These are phyloP conservation scores for Tachina lurida DNA, from an alignment of 2,888 invertebrate species.

Conservation along the genomic window DNA sequence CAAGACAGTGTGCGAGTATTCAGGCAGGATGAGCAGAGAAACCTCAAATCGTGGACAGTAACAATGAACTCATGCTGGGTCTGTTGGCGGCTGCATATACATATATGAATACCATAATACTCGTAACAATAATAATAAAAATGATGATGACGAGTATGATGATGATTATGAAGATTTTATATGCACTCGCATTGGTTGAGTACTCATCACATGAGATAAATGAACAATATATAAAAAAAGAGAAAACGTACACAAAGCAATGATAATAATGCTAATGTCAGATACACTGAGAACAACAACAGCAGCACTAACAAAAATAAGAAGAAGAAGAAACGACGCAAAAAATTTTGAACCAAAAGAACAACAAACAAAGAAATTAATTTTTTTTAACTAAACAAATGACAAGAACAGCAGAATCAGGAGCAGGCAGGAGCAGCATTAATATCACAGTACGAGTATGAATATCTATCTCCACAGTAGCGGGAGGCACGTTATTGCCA, in stretches of 20 bases:
- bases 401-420: constrained; percentile 53
- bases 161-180: constrained; percentile 55
- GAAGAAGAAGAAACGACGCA: constrained; percentile 36
- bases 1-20: constrained; percentile 23
- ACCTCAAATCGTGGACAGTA: constrained; percentile 67
- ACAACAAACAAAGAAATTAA: constrained; percentile 72
- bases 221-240: constrained; percentile 55
- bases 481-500: constrained; percentile 54
- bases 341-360: constrained; percentile 60
- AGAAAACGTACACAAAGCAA: constrained; percentile 32
- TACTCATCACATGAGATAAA: constrained; percentile 61
- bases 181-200: constrained; percentile 48
- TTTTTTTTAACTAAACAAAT: constrained; percentile 62
- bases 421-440: constrained; percentile 40
- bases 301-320: neutral
- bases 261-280: constrained; percentile 64
- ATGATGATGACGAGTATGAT: constrained; percentile 24
- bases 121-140: constrained; percentile 17
- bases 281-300: constrained; percentile 41
- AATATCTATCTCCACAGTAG: constrained; percentile 51
- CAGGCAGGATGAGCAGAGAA: constrained; percentile 62
- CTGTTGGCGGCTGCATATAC: constrained; percentile 71
- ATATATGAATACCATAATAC: constrained; percentile 59
- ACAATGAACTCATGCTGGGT: constrained; percentile 69
- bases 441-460: constrained; percentile 20